A percentile compares a stretch with the other conserved stretches of the same genome.
Conservation (phyloP, 1,140 invertebrate genomes). For the Psilanteris sp. region DNA sequence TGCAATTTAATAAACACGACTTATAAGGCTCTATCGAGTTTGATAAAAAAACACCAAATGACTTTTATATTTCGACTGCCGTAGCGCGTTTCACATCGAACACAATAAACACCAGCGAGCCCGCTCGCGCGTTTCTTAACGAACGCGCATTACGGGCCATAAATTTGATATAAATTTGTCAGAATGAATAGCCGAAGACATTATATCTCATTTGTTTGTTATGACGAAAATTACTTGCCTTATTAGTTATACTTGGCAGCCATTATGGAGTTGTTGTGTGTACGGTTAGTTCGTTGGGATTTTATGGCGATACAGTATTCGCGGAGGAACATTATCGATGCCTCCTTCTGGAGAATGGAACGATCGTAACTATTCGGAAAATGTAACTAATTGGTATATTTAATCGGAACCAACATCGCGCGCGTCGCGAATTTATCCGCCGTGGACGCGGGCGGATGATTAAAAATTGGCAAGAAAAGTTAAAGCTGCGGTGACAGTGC, state of each 20-base stretch:
- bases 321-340: constrained; percentile 35
- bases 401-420: constrained; percentile 43
- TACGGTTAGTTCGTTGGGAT: constrained; percentile 23
- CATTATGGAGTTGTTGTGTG: constrained; percentile 23
- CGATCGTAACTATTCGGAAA: constrained; percentile 48
- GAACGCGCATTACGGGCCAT: no score
- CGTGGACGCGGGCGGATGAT: constrained; percentile 1
- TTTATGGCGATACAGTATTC: constrained; percentile 32
- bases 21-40: no score
- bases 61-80: no score
- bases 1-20: no score
- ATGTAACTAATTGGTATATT: constrained; percentile 59
- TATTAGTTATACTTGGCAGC: constrained; percentile 27
- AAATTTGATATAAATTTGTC: neutral
- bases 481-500: constrained; percentile 22
- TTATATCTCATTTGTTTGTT: constrained; percentile 17
- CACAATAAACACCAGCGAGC: no score
- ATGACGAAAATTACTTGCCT: constrained; percentile 23
- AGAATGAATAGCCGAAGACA: neutral
- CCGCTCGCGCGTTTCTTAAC: no score
- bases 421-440: constrained; percentile 23
- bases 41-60: no score
- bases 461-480: constrained; percentile 21
- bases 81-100: no score
- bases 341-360: constrained; percentile 32